Base-by-base conservation (phyloP, 1,140 invertebrate genomes). In the Harlomillsia oculata region DNA sequence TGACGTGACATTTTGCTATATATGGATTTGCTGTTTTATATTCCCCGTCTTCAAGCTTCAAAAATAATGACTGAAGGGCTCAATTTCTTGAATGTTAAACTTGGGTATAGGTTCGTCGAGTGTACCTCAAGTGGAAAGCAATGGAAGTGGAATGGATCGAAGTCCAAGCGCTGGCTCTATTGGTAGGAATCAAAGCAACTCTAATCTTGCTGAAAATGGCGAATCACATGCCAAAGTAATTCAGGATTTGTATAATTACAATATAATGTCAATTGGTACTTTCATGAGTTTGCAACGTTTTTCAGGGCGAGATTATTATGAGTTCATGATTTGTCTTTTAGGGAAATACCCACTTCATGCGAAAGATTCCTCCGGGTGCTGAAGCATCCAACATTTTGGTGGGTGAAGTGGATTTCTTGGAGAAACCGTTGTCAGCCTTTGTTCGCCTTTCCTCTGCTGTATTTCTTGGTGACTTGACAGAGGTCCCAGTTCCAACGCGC, bases 321-420 rank as follows among this genome's bases (percentile, higher is more conserved):
- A 6, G 6, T 11, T 34, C 2, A 6, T 53, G 9, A 5, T 30
- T 44, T 9, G 23, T 34, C 45, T 68, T 67, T 61, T 77, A 90
- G 79, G 78, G 80, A 41, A 97, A 97, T 72, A 84, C 83, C 46
- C 81, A 93, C 66, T 97, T 97, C 66, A 93, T 97, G 90, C 79
- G 87, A 36, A 98, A 98, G 77, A 93, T 99, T 68, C 95, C 94
- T n/a, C 80, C 81, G 0, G 94, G 92, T 20, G 87, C 93, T 1
- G 95, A 99, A 74, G 92, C 94, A 2, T 90, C 90, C 44, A 98
- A 97, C 71, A 95, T 99, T 66, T 75, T 99, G 9, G 91, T 99
- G 1, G 96, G 96, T 9, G 94, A 98, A 76, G 87, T 98, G 3
- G 92, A 98, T 70, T 97, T 97, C 71, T 77, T 99, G 21, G 83